These are phyloP conservation scores for Eulithis prunata DNA, from an alignment of 2,888 invertebrate genomes.

Conservation along the genomic window DNA sequence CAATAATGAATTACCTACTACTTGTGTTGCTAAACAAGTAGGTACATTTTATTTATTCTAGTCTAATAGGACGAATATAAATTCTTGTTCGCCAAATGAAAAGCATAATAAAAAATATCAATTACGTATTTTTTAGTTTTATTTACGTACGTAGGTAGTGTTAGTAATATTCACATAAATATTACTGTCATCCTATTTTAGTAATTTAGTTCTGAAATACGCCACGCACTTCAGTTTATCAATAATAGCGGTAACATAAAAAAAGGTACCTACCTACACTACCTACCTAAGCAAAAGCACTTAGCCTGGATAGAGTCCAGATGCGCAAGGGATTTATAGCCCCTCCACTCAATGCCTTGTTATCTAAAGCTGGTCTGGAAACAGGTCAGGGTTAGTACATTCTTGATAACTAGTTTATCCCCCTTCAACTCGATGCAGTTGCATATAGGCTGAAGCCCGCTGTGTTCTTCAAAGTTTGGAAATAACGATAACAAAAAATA, in stretches of 20 bases:
- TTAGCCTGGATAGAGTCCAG: conserved; percentile 4
- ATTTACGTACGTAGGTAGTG: no score
- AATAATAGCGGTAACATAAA: conserved; percentile 5
- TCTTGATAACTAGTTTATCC: conserved; percentile 38
- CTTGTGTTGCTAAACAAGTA: conserved; percentile 42
- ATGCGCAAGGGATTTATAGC: conserved; percentile 35
- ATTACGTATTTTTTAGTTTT: no score
- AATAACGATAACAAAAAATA: conserved; percentile 13
- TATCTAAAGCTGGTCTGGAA: conserved; percentile 39
- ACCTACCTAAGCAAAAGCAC: background rate
- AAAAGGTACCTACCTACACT: background rate
- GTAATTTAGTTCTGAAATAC: no score
- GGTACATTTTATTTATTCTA: background rate
- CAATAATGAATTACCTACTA: conserved; percentile 46
- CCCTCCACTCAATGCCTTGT: conserved; percentile 18
- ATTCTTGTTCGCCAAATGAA: no score
- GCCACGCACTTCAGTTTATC: background rate
- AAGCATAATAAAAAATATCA: no score
- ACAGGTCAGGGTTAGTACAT: conserved; percentile 46
- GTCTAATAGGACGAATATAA: no score
- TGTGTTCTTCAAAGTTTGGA: background rate
- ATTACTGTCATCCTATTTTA: no score
- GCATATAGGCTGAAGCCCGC: background rate
- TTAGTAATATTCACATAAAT: no score
- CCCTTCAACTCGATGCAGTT: conserved; percentile 29